phyloP scores from a whole-genome alignment of 2,888 invertebrate genomes.

The Oxytorus armatus region DNA sequence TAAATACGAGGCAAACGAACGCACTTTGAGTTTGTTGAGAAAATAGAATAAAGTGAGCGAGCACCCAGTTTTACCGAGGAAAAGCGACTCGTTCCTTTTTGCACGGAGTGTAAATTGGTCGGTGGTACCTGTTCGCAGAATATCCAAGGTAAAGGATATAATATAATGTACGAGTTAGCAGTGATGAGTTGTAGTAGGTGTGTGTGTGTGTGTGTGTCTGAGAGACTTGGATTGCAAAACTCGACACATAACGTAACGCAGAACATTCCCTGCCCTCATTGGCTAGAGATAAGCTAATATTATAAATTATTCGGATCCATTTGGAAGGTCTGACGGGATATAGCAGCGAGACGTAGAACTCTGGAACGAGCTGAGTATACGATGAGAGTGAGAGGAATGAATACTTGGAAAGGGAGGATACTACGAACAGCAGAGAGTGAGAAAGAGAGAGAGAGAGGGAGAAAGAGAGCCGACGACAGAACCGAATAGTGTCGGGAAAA shows the following conservation, averaged over 20 bases:
- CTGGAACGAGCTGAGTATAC: conserved; percentile 47
- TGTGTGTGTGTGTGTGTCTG: conserved; percentile 2
- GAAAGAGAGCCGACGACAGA: conserved; percentile 6
- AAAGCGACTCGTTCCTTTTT: conserved; percentile 32
- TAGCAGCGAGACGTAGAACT: conserved; percentile 41
- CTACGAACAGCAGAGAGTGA: conserved; percentile 8
- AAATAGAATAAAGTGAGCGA: conserved; percentile 21
- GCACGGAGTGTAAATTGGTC: conserved; percentile 36
- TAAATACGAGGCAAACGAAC: conserved; percentile 13
- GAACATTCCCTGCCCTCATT: conserved; percentile 46
- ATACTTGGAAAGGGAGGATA: conserved; percentile 30
- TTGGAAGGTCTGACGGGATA: conserved; percentile 60
- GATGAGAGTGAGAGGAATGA: conserved; percentile 37
- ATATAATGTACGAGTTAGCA: conserved; percentile 25
- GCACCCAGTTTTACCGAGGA: conserved; percentile 35
- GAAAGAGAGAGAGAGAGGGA: conserved; percentile 9
- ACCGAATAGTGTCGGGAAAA: conserved; percentile 29
- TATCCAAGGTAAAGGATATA: conserved; percentile 34
- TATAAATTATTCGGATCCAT: conserved; percentile 71
- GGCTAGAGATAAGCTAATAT: conserved; percentile 70
- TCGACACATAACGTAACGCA: conserved; percentile 47
- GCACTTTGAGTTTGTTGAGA: conserved; percentile 25
- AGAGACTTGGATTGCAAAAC: conserved; percentile 30
- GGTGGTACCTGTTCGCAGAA: conserved; percentile 34
- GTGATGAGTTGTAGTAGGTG: conserved; percentile 7